phyloP scores from a whole-genome alignment of 2,888 invertebrate genomes.

The Hydrotaea diabolus region DNA sequence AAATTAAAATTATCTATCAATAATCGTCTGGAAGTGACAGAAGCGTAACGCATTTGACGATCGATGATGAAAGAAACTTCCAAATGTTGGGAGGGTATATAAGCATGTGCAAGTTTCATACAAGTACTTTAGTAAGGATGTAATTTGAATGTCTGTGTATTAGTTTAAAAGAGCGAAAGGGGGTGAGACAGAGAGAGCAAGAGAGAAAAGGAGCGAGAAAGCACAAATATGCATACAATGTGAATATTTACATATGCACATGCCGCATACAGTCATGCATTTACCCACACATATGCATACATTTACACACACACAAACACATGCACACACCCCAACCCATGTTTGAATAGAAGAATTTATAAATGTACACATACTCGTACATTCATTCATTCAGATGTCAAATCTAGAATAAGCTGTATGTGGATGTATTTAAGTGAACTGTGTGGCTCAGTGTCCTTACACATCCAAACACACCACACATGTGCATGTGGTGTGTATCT shows the following conservation, averaged over 20 bases:
- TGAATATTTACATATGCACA: background rate
- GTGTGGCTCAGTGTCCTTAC: background rate
- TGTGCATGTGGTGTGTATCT: too few relatives aligned
- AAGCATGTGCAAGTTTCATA: conserved; percentile 3
- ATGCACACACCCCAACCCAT: background rate
- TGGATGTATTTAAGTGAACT: conserved; percentile 45
- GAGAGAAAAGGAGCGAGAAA: too few relatives aligned
- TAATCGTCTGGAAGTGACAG: too few relatives aligned
- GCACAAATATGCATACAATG: conserved; percentile 23
- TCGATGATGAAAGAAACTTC: too few relatives aligned
- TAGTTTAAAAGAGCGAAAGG: background rate
- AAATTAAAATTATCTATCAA: too few relatives aligned
- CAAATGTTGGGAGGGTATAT: too few relatives aligned
- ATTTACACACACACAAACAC: conserved; percentile 33
- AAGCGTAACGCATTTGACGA: too few relatives aligned
- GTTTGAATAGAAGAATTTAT: too few relatives aligned
- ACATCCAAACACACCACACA: background rate
- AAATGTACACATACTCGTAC: too few relatives aligned
- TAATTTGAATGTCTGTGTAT: conserved; percentile 31
- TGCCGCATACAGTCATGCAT: too few relatives aligned
- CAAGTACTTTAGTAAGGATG: background rate
- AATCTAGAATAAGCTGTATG: conserved; percentile 44
- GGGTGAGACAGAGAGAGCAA: background rate
- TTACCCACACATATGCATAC: conserved; percentile 43
- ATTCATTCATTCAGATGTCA: conserved; percentile 33